Evolutionary conservation across 2,797 vertebrate genomes (phyloP).

Genomic region (Alauda arvensis): DNA sequence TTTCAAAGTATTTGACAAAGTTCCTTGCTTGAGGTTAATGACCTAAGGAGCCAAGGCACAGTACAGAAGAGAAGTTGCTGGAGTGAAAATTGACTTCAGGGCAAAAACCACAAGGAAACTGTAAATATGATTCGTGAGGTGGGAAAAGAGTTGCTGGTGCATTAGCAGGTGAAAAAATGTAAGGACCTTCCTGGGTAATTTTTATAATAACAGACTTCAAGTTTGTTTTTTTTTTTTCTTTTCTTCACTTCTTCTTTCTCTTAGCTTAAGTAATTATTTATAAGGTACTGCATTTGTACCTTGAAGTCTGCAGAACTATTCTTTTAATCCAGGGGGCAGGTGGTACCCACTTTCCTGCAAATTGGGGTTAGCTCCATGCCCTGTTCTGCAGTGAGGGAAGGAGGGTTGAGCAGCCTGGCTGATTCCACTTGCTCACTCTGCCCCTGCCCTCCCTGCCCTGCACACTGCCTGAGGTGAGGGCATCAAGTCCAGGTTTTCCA

Average conservation of each 20-base stretch:
- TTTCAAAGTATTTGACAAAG: conserved; percentile 57
- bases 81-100: conserved; percentile 61
- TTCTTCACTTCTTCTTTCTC: neutral
- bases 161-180: conserved; percentile 15
- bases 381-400: neutral
- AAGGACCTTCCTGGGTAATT: neutral
- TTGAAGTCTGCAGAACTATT: neutral
- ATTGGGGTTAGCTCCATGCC: neutral
- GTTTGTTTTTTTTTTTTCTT: neutral
- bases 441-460: neutral
- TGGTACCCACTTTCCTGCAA: neutral
- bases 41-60: conserved; percentile 39
- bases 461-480: neutral
- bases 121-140: conserved; percentile 41
- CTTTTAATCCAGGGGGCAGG: neutral
- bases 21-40: conserved; percentile 49
- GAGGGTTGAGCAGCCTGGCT: neutral
- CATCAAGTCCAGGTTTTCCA: neutral
- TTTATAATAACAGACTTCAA: neutral
- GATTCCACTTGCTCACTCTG: neutral
- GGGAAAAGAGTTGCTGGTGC: neutral
- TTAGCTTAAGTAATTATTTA: neutral
- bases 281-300: neutral
- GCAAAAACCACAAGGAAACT: conserved; percentile 45
- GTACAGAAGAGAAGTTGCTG: conserved; percentile 49